phyloP scores from a whole-genome alignment of 2,888 invertebrate genomes.

The Ceramica pisi region DNA sequence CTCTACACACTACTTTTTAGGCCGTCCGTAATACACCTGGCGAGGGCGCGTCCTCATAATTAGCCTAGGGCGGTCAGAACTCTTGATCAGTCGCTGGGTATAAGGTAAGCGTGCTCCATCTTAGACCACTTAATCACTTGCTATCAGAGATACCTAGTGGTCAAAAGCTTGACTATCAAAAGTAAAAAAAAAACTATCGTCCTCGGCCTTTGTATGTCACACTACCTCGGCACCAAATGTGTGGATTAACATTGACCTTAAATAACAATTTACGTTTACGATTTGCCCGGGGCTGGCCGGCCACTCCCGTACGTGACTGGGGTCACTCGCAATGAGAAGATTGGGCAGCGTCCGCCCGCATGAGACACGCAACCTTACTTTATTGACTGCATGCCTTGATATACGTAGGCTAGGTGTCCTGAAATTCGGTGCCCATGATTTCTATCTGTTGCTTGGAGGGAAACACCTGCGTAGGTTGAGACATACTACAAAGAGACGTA shows the following conservation, averaged over 20 bases:
- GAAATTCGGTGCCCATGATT: not conserved
- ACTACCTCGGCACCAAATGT: slow-evolving; percentile 37
- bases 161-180: too few species aligned
- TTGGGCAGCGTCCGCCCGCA: slow-evolving; percentile 82
- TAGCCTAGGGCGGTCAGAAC: too few species aligned
- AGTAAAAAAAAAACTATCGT: not conserved
- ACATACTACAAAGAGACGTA: not conserved
- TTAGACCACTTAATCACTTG: too few species aligned
- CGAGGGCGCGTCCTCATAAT: too few species aligned
- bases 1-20: too few species aligned
- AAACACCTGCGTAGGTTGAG: not conserved
- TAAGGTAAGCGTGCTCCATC: too few species aligned
- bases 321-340: slow-evolving; percentile 85
- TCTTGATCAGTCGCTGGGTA: too few species aligned
- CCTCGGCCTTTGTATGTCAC: not conserved
- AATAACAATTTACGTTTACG: slow-evolving; percentile 83
- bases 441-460: not conserved
- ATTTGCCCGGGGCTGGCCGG: slow-evolving; percentile 72
- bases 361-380: slow-evolving; percentile 62
- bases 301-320: slow-evolving; percentile 70
- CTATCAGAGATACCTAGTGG: too few species aligned
- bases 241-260: slow-evolving; percentile 83
- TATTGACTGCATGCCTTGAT: slow-evolving; percentile 36
- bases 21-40: too few species aligned
- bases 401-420: slow-evolving; percentile 2